Percentiles rank a stretch among this genome's conserved stretches.
phyloP scores from a whole-genome alignment of 2,888 invertebrate species.

The Clitarchus hookeri region DNA sequence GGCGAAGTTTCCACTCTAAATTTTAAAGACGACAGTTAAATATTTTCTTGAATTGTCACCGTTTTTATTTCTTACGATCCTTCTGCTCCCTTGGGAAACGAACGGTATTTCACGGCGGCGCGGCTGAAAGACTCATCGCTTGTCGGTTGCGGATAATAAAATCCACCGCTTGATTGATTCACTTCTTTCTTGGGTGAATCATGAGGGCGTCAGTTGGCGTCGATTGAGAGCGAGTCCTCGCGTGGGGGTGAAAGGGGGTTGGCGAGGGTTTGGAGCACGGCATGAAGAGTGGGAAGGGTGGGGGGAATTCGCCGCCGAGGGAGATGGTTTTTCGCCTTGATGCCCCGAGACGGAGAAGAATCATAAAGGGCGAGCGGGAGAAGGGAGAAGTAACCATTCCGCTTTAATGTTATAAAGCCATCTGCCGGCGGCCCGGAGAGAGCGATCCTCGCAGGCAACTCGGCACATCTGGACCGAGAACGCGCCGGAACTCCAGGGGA shows the following conservation, averaged over 20 bases:
- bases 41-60: too few relatives aligned
- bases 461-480: neutral
- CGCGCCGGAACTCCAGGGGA: neutral
- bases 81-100: too few relatives aligned
- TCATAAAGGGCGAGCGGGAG: neutral
- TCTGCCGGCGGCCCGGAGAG: neutral
- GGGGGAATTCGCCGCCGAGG: neutral
- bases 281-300: neutral
- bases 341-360: neutral
- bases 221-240: slow-evolving; percentile 4
- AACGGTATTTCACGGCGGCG: too few relatives aligned
- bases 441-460: too few relatives aligned
- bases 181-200: neutral
- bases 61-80: too few relatives aligned
- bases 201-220: neutral
- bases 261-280: neutral
- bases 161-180: slow-evolving; percentile 3
- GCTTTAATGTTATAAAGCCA: slow-evolving; percentile 14
- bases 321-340: neutral
- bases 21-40: too few relatives aligned
- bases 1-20: too few relatives aligned
- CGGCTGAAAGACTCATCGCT: neutral
- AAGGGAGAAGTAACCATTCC: neutral
- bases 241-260: neutral
- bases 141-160: neutral